phyloP scores from a whole-genome alignment of 2,888 invertebrate genomes.

The Caenorhabditis plicata region DNA sequence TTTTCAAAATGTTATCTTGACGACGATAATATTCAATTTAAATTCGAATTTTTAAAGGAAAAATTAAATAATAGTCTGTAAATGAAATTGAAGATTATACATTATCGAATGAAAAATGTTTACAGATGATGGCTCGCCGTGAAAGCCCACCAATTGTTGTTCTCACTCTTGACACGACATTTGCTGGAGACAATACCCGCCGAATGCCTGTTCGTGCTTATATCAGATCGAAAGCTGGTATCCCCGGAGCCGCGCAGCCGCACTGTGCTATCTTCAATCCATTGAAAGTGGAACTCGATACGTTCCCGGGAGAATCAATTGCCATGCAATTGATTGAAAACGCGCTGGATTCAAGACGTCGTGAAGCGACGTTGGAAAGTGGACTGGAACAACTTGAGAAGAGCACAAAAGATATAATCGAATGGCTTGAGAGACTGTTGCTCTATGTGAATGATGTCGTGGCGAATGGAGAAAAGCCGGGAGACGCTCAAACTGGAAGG shows the following conservation, averaged over 20 bases:
- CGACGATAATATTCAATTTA: background rate
- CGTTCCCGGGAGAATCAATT: slow-evolving; percentile 85
- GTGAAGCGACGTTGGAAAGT: slow-evolving; percentile 70
- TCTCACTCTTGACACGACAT: slow-evolving; percentile 88
- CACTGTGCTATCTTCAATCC: slow-evolving; percentile 86
- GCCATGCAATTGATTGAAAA: slow-evolving; percentile 66
- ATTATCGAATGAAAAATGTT: no score
- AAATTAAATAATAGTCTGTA: background rate
- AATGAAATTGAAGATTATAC: background rate
- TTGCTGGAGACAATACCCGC: slow-evolving; percentile 70
- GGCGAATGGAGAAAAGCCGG: slow-evolving; percentile 69
- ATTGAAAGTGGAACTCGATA: slow-evolving; percentile 82
- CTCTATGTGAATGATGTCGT: slow-evolving; percentile 83
- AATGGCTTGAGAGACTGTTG: slow-evolving; percentile 61
- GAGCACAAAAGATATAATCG: slow-evolving; percentile 77
- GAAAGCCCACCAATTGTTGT: slow-evolving; percentile 73
- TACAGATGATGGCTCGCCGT: slow-evolving; percentile 35
- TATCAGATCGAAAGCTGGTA: slow-evolving; percentile 87
- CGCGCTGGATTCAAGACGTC: slow-evolving; percentile 67
- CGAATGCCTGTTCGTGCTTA: slow-evolving; percentile 93
- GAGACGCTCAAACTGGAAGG: slow-evolving; percentile 85
- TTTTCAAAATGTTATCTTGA: no score
- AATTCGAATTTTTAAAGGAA: no score
- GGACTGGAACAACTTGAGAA: slow-evolving; percentile 80
- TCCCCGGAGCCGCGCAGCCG: slow-evolving; percentile 87